Conservation (phyloP, 2,797 vertebrate genomes). For the Schizopygopsis malacanthus region DNA sequence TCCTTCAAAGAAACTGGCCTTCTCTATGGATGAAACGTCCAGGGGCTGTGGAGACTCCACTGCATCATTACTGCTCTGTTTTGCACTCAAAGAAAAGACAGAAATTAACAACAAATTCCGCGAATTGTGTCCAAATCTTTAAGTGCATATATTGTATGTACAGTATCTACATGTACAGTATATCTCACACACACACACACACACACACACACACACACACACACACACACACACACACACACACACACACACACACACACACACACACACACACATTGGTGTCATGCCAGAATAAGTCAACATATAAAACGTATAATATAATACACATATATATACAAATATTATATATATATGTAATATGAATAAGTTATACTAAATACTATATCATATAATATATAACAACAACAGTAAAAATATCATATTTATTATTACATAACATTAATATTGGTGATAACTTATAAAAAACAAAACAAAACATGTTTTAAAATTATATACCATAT, state of each 20-base stretch:
- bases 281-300: too few relatives aligned
- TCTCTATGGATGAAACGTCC: slow-evolving; percentile 66
- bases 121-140: background rate
- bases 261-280: too few relatives aligned
- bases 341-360: background rate
- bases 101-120: background rate
- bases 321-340: too few relatives aligned
- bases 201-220: too few relatives aligned
- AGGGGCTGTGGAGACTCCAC: slow-evolving; percentile 30
- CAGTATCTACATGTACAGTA: background rate
- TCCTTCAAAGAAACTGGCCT: slow-evolving; percentile 63
- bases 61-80: slow-evolving; percentile 7
- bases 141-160: background rate
- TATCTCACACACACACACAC: background rate
- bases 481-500: too few relatives aligned
- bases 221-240: too few relatives aligned
- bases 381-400: background rate
- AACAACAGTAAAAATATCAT: background rate
- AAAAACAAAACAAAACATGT: too few relatives aligned
- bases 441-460: background rate
- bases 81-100: slow-evolving; percentile 20
- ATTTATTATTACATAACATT: background rate
- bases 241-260: too few relatives aligned
- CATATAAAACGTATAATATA: too few relatives aligned
- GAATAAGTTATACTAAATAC: background rate